Evolutionary conservation across 1,140 invertebrate species (phyloP).

Genomic region (Elymnias hypermnestra): DNA sequence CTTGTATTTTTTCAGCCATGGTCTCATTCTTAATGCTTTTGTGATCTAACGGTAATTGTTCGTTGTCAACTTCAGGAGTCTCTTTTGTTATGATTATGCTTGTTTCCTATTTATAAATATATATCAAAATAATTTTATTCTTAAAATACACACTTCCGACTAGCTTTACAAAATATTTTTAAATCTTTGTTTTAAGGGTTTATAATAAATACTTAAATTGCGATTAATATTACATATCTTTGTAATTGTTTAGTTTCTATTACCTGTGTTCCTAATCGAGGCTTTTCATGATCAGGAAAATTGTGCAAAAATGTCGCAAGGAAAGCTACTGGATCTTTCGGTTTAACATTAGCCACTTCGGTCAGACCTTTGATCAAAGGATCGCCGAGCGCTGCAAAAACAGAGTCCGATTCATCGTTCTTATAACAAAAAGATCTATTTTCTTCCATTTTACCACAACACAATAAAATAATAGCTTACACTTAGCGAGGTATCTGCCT

Average conservation of each 20-base stretch:
- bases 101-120: conserved; percentile 54
- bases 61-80: conserved; percentile 59
- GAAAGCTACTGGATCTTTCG: conserved; percentile 88
- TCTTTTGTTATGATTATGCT: conserved; percentile 71
- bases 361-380: conserved; percentile 90
- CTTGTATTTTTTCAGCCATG: too few relatives aligned
- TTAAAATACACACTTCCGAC: too few relatives aligned
- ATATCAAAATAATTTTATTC: too few relatives aligned
- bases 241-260: too few relatives aligned
- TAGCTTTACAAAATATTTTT: too few relatives aligned
- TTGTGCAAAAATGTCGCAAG: conserved; percentile 88
- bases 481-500: conserved; percentile 87
- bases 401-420: conserved; percentile 46
- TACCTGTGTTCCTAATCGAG: conserved; percentile 55
- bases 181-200: too few relatives aligned
- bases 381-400: conserved; percentile 86
- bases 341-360: conserved; percentile 88
- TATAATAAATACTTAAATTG: too few relatives aligned
- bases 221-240: too few relatives aligned
- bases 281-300: conserved; percentile 78
- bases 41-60: conserved; percentile 27
- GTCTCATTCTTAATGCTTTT: too few relatives aligned
- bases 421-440: conserved; percentile 15
- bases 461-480: conserved; percentile 75
- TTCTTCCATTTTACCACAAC: conserved; percentile 13